Conservation (phyloP, 35 echinoderm and acorn worm species). For the Eucidaris tribuloides region DNA sequence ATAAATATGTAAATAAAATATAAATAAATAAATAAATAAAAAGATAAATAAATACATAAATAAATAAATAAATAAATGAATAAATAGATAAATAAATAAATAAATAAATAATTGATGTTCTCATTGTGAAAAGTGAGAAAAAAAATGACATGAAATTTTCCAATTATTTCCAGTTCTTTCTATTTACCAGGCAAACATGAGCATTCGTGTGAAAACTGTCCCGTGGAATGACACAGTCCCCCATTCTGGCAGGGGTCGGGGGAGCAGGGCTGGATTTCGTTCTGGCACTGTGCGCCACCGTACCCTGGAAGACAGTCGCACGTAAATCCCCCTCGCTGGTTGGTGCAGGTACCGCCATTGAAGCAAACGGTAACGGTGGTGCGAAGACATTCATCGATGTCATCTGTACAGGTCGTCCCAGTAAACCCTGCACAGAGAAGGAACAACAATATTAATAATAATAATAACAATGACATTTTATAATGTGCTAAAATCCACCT, state of each 20-base stretch:
- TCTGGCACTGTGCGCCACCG: conserved; percentile 4
- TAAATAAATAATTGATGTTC: too few relatives aligned
- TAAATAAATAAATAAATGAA: too few relatives aligned
- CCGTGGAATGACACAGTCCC: not conserved
- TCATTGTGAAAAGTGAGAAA: too few relatives aligned
- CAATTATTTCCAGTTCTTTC: too few relatives aligned
- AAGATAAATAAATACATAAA: too few relatives aligned
- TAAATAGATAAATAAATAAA: too few relatives aligned
- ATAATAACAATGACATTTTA: too few relatives aligned
- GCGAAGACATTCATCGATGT: not conserved
- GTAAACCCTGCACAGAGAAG: conserved; percentile 3
- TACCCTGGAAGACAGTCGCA: conserved; percentile 3
- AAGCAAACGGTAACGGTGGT: conserved; percentile 2
- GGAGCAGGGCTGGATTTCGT: not conserved
- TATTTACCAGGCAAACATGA: conserved; percentile 15
- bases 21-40: too few relatives aligned
- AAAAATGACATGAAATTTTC: too few relatives aligned
- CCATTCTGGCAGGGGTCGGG: conserved; percentile 31
- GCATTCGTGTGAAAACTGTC: conserved; percentile 16
- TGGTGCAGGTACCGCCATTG: conserved; percentile 38
- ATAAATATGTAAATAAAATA: too few relatives aligned
- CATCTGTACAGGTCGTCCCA: not conserved
- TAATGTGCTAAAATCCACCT: too few relatives aligned
- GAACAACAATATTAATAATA: too few relatives aligned
- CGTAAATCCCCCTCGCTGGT: conserved; percentile 10